Evolutionary conservation across 2,797 vertebrate genomes (phyloP).

Genomic region (Enteromius afrohamiltoni): DNA sequence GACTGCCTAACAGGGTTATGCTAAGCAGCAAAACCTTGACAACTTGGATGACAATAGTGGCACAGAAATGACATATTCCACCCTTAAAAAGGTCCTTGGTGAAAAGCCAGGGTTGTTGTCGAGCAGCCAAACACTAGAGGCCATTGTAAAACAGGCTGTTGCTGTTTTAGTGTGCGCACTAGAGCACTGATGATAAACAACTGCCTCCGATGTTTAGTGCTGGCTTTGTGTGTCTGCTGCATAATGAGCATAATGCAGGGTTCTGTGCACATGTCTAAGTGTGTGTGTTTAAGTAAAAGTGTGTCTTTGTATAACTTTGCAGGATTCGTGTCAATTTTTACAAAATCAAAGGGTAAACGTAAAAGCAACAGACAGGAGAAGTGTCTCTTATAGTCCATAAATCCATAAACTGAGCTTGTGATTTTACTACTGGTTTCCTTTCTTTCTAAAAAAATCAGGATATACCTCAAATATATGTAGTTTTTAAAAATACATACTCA

Average conservation of each 20-base stretch:
- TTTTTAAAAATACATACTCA: neutral
- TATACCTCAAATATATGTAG: neutral
- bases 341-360: neutral
- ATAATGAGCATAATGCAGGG: neutral
- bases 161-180: slow-evolving; percentile 41
- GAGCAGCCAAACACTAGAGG: slow-evolving; percentile 38
- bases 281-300: neutral
- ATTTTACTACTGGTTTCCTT: neutral
- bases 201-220: neutral
- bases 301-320: neutral
- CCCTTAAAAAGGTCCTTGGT: slow-evolving; percentile 18
- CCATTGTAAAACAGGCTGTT: slow-evolving; percentile 54
- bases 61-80: neutral
- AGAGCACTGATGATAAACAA: slow-evolving; percentile 22
- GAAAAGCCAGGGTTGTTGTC: slow-evolving; percentile 19
- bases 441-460: neutral
- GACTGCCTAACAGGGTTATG: neutral
- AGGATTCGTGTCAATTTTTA: neutral
- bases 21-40: neutral
- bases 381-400: neutral
- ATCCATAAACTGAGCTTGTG: neutral
- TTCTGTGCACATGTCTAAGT: neutral
- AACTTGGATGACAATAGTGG: neutral
- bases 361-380: neutral
- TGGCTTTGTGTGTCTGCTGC: slow-evolving; percentile 9